Percentiles rank a stretch among this genome's conserved stretches.
phyloP scores from a whole-genome alignment of 2,113 vertebrate genomes.

The Ictidomys tridecemlineatus region DNA sequence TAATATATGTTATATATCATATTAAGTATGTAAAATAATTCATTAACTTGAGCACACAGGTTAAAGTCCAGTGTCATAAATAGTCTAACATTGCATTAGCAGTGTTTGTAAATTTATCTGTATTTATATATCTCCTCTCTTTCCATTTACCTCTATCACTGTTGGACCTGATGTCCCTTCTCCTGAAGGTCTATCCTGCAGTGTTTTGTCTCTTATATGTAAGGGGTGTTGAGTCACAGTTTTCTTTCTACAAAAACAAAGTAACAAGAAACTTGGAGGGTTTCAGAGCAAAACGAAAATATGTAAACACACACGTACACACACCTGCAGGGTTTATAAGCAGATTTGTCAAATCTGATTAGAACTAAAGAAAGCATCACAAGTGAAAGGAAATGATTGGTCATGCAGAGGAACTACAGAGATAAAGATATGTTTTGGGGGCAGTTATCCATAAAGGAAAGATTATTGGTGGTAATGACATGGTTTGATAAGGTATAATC shows the following conservation, averaged over 20 bases:
- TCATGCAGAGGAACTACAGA: background rate
- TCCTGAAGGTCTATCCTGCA: background rate
- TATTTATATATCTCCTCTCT: background rate
- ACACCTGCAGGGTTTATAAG: background rate
- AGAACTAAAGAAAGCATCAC: background rate
- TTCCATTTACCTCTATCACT: background rate
- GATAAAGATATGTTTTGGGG: background rate
- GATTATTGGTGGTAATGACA: background rate
- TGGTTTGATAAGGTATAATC: background rate
- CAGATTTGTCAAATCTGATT: background rate
- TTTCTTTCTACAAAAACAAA: slow-evolving; percentile 28
- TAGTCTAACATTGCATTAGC: background rate
- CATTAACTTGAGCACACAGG: background rate
- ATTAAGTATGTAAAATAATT: background rate
- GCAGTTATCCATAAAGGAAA: background rate
- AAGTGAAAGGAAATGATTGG: background rate
- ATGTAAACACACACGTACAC: background rate
- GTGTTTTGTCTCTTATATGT: background rate
- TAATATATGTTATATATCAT: background rate
- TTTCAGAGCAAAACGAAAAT: background rate
- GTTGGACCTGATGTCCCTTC: background rate
- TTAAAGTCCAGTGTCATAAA: background rate
- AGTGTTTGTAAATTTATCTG: background rate
- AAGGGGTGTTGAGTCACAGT: background rate
- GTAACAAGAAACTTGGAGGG: background rate